These are phyloP conservation scores for Pandemis heparana DNA, from an alignment of 2,888 invertebrate genomes.

Conservation along the genomic window DNA sequence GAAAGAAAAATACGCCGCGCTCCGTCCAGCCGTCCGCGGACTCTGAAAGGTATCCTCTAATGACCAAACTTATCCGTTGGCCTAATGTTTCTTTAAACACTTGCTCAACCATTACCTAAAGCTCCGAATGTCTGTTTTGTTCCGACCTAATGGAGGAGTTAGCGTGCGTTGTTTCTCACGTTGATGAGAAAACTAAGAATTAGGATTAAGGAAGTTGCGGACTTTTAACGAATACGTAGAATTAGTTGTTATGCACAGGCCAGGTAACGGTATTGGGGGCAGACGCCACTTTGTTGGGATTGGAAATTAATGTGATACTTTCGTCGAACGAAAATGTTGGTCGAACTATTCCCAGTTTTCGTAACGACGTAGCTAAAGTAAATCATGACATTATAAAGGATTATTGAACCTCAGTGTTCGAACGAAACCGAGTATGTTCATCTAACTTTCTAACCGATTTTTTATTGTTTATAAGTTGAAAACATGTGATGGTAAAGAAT, in stretches of 20 bases:
- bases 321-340: no score
- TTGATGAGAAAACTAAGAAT: conserved; percentile 76
- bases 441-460: no score
- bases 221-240: conserved; percentile 2
- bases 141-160: conserved; percentile 48
- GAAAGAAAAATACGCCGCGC: conserved; percentile 41
- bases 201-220: conserved; percentile 70
- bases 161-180: conserved; percentile 63
- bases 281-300: background rate
- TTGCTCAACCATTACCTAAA: conserved; percentile 61
- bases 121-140: conserved; percentile 49
- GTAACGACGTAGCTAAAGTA: no score
- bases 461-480: no score
- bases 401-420: no score
- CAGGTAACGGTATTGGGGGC: background rate
- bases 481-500: no score
- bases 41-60: conserved; percentile 59
- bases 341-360: no score
- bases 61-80: conserved; percentile 67
- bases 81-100: conserved; percentile 75
- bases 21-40: conserved; percentile 47
- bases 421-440: no score
- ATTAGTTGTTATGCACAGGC: background rate
- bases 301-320: no score
- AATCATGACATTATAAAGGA: no score